Conservation (phyloP, 2,113 vertebrate genomes). For the Neopipo cinnamomea region DNA sequence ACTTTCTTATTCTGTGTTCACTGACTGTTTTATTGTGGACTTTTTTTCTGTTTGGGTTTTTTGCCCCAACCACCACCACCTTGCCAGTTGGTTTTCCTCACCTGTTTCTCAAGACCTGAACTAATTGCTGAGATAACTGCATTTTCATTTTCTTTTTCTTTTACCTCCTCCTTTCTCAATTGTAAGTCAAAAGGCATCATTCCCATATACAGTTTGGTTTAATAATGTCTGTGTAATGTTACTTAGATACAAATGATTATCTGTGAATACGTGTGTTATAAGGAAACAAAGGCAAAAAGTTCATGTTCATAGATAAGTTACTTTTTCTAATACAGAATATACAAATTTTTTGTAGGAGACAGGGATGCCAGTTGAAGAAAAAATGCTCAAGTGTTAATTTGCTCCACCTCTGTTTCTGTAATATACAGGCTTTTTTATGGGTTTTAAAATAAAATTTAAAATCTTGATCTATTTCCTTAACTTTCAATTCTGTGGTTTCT, state of each 20-base stretch:
- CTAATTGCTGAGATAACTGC: background rate
- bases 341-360: background rate
- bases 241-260: background rate
- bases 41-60: background rate
- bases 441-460: background rate
- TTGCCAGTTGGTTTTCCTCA: background rate
- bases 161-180: background rate
- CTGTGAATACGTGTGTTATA: background rate
- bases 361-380: background rate
- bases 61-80: background rate
- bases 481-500: background rate
- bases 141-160: background rate
- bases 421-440: background rate
- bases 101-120: background rate
- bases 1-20: background rate
- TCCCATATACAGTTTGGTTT: background rate
- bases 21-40: background rate
- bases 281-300: background rate
- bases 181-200: background rate
- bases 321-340: background rate
- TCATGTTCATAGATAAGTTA: background rate
- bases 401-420: background rate
- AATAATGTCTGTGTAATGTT: background rate
- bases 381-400: background rate
- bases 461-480: background rate